phyloP scores from a whole-genome alignment of 2,113 vertebrate genomes.

The Notarius lentiginosus region DNA sequence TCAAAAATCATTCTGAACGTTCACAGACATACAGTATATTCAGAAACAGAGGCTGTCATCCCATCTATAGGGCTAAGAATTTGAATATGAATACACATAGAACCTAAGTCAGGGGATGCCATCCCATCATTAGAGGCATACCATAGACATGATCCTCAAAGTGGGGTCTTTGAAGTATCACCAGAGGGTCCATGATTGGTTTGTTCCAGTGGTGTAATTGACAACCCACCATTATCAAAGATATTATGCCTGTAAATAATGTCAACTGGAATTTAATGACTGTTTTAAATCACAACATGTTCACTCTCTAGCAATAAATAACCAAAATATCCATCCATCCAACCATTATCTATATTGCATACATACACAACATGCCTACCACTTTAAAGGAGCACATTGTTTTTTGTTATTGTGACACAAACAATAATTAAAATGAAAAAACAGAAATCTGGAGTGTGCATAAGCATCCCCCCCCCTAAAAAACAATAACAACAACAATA shows the following conservation, averaged over 20 bases:
- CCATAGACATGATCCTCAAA: background rate
- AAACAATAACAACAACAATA: no score
- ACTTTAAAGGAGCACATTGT: no score
- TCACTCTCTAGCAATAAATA: background rate
- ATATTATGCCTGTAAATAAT: background rate
- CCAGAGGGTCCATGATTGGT: background rate
- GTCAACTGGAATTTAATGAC: background rate
- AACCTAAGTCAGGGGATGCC: background rate
- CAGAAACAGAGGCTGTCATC: background rate
- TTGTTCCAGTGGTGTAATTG: background rate
- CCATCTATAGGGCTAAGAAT: background rate
- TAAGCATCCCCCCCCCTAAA: no score
- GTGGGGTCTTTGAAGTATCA: background rate
- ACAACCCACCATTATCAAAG: background rate
- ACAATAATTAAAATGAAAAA: no score
- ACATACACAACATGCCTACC: no score
- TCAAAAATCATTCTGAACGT: background rate
- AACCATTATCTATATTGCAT: no score
- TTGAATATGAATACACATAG: background rate
- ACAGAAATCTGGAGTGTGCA: no score
- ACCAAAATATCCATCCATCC: no score
- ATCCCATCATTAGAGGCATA: background rate
- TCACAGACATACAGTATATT: background rate
- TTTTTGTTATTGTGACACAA: no score
- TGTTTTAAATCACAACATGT: background rate